phyloP scores from a whole-genome alignment of 2,797 vertebrate genomes.

The Cuniculus paca region DNA sequence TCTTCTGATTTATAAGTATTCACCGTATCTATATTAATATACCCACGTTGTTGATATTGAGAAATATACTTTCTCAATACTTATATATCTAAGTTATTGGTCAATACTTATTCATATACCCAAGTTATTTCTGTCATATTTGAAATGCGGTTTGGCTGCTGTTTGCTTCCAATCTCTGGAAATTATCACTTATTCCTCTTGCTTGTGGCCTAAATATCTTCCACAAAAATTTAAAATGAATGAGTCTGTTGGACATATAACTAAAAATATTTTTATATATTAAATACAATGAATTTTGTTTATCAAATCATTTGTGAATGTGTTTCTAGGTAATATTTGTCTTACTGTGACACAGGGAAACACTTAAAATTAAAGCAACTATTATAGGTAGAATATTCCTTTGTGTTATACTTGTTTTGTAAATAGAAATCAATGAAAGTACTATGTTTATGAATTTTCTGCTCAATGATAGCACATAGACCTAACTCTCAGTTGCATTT shows the following conservation, averaged over 20 bases:
- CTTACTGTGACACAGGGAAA: not conserved
- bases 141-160: not conserved
- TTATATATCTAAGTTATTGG: no score
- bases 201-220: not conserved
- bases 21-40: not conserved
- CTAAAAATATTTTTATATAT: not conserved
- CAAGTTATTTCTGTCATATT: not conserved
- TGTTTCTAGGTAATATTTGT: not conserved
- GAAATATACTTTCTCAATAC: no score
- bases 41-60: not conserved
- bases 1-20: not conserved
- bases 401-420: not conserved
- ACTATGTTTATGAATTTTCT: not conserved
- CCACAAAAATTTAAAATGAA: not conserved
- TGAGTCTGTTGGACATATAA: not conserved
- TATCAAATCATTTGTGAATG: not conserved
- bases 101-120: no score
- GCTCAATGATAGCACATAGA: not conserved
- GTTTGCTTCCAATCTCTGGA: not conserved
- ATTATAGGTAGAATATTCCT: not conserved
- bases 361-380: not conserved
- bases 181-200: not conserved
- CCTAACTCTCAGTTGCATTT: not conserved
- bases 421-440: not conserved
- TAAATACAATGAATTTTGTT: not conserved